These are phyloP conservation scores for Etheostoma nigrum DNA, from an alignment of 2,797 vertebrate species.

Conservation along the genomic window DNA sequence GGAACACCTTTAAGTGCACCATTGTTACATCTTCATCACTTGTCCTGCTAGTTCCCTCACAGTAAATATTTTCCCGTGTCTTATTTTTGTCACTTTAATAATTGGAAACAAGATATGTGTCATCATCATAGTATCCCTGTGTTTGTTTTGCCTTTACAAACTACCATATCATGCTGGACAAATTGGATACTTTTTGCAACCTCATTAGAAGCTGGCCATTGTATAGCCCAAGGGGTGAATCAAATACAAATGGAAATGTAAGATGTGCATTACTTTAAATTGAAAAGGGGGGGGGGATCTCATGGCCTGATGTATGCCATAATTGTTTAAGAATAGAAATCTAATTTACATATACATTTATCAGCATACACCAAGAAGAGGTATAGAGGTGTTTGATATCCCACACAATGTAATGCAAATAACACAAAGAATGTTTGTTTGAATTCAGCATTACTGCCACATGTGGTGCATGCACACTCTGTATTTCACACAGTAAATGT, in stretches of 20 bases:
- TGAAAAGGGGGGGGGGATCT: not conserved
- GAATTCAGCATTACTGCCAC: constrained; percentile 18
- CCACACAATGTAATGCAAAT: constrained; percentile 19
- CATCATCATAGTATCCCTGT: constrained; percentile 7
- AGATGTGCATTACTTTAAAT: constrained; percentile 1
- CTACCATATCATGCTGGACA: not conserved
- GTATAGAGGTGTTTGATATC: constrained; percentile 24
- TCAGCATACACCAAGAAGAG: constrained; percentile 21
- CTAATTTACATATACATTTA: constrained; percentile 60
- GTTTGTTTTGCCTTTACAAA: constrained; percentile 22
- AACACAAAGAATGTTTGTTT: constrained; percentile 16
- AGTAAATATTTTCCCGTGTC: constrained; percentile 15
- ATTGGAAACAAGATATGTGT: constrained; percentile 4
- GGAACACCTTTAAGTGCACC: not conserved
- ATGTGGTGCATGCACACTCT: not conserved
- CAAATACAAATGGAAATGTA: constrained; percentile 19
- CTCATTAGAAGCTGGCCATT: not conserved
- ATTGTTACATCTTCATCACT: constrained; percentile 38
- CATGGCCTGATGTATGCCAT: constrained; percentile 15
- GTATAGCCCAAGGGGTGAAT: not conserved
- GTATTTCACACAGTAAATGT: constrained; percentile 26
- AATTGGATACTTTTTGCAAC: constrained; percentile 6
- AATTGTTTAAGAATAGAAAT: constrained; percentile 50
- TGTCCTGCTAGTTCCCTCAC: constrained; percentile 17
- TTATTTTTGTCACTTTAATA: constrained; percentile 30